A percentile compares a stretch with the other conserved stretches of the same genome.
phyloP scores from a whole-genome alignment of 2,113 vertebrate genomes.

The Nycticryphes semicollaris region DNA sequence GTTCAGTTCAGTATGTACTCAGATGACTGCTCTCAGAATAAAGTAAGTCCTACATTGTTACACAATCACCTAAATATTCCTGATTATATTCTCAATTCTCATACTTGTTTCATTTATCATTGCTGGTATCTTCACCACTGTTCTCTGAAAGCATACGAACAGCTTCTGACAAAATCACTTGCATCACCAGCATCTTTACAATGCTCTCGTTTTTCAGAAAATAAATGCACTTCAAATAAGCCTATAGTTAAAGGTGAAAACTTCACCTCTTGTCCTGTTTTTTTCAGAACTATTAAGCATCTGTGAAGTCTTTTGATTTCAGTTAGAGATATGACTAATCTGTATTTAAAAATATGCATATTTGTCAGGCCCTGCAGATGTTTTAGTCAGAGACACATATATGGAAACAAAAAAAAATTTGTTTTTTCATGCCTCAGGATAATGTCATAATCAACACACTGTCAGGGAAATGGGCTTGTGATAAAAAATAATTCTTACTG shows the following conservation, averaged over 20 bases:
- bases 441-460: background rate
- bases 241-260: background rate
- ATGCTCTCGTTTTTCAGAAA: background rate
- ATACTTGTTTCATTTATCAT: background rate
- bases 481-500: background rate
- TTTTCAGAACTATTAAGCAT: background rate
- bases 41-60: background rate
- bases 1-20: background rate
- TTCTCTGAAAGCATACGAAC: background rate
- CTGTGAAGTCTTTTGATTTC: background rate
- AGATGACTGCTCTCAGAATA: background rate
- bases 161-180: background rate
- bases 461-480: background rate
- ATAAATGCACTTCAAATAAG: background rate
- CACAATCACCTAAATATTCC: background rate
- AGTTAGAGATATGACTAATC: background rate
- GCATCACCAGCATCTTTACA: background rate
- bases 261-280: background rate
- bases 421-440: background rate
- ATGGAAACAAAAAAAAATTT: background rate
- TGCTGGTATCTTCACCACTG: background rate
- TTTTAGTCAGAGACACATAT: background rate
- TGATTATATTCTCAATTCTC: background rate
- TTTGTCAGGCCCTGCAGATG: background rate
- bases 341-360: background rate